Conservation (phyloP, 2,113 vertebrate genomes). For the Motacilla tschutschensis region DNA sequence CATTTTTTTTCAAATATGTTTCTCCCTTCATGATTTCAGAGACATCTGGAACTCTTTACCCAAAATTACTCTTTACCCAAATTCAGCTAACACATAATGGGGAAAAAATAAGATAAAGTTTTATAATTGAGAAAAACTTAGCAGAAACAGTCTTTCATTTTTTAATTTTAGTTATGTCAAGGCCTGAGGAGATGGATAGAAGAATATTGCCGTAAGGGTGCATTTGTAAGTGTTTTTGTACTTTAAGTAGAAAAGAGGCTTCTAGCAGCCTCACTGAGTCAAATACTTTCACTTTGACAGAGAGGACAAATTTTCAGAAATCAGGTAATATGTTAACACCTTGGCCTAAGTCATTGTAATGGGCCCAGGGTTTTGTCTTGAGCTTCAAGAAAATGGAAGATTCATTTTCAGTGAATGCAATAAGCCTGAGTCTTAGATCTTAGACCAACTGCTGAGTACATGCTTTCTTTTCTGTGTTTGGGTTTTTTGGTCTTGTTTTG, state of each 20-base stretch:
- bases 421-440: neutral
- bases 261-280: neutral
- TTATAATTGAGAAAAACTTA: neutral
- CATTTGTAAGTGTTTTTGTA: neutral
- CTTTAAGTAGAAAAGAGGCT: neutral
- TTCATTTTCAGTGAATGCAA: neutral
- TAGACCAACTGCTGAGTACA: neutral
- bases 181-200: neutral
- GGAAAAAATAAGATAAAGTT: fast-evolving
- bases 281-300: neutral
- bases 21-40: neutral
- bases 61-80: neutral
- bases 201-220: neutral
- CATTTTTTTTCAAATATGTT: neutral
- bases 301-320: neutral
- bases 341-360: neutral
- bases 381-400: neutral
- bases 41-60: neutral
- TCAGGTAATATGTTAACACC: neutral
- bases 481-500: neutral
- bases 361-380: neutral
- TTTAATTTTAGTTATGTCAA: neutral
- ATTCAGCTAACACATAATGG: neutral
- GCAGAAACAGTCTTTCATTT: neutral
- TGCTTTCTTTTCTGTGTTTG: neutral